phyloP scores from a whole-genome alignment of 1,140 invertebrate genomes.

The Thaumatotibia leucotreta region DNA sequence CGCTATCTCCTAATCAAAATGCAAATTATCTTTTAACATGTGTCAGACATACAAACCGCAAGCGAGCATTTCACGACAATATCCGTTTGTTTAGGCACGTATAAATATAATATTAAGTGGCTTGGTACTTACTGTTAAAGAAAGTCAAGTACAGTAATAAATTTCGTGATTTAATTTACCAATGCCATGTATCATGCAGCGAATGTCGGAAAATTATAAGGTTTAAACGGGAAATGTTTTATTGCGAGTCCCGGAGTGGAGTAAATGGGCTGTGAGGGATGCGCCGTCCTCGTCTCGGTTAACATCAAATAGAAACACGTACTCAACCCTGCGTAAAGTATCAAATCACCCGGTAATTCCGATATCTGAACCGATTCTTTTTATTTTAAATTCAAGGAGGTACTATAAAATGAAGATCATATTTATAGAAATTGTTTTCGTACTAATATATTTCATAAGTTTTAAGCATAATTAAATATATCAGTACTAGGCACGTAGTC shows the following conservation, averaged over 20 bases:
- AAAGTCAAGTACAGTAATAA: too few species aligned
- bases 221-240: conserved; percentile 4
- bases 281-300: background rate
- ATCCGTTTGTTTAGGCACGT: too few species aligned
- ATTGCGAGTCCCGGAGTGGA: background rate
- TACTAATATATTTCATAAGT: too few species aligned
- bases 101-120: too few species aligned
- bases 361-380: background rate
- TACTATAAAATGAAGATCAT: background rate
- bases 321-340: conserved; percentile 3
- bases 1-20: too few species aligned
- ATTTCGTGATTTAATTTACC: conserved; percentile 6
- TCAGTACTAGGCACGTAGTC: too few species aligned
- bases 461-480: too few species aligned
- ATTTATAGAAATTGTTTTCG: too few species aligned
- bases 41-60: too few species aligned
- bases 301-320: conserved; percentile 13
- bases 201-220: conserved; percentile 8
- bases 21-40: too few species aligned
- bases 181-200: conserved; percentile 7
- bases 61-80: too few species aligned
- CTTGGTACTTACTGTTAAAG: too few species aligned
- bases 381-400: background rate
- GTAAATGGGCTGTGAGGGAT: conserved; percentile 2
- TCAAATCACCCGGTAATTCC: background rate